Evolutionary conservation across 2,113 vertebrate species (phyloP).

Genomic region (Platysternon megacephalum): DNA sequence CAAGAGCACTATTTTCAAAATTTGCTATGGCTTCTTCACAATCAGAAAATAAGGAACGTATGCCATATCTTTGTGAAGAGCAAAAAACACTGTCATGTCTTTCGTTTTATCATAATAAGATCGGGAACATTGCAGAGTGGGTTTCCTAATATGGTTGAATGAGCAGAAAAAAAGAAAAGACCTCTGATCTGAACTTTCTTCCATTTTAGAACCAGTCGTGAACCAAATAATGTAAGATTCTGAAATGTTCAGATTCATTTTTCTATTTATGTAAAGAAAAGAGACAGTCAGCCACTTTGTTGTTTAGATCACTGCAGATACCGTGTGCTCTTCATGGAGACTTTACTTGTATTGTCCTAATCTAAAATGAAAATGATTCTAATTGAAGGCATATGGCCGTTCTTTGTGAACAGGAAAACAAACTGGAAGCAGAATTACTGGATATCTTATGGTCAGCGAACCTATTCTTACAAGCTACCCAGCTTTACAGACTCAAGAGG

Average conservation of each 20-base stretch:
- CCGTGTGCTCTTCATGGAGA: not conserved
- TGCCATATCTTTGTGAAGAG: not conserved
- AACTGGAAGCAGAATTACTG: not conserved
- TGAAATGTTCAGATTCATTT: not conserved
- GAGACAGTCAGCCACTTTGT: not conserved
- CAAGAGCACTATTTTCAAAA: not conserved
- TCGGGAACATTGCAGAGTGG: not conserved
- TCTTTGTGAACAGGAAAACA: not conserved
- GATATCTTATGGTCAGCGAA: not conserved
- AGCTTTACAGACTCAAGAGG: not conserved
- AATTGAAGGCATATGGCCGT: not conserved
- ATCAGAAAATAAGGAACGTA: not conserved
- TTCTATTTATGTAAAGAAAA: not conserved
- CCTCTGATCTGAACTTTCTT: not conserved
- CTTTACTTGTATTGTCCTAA: not conserved
- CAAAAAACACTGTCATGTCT: not conserved
- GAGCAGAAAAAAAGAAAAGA: not conserved
- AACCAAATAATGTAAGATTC: not conserved
- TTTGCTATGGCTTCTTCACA: not conserved
- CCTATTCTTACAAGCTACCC: not conserved
- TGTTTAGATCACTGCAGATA: not conserved
- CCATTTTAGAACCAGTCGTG: not conserved
- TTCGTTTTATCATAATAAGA: not conserved
- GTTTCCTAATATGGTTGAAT: not conserved
- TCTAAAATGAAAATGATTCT: not conserved